These are phyloP conservation scores for Lumbricus terrestris DNA, from an alignment of 2,888 invertebrate genomes.

Conservation along the genomic window DNA sequence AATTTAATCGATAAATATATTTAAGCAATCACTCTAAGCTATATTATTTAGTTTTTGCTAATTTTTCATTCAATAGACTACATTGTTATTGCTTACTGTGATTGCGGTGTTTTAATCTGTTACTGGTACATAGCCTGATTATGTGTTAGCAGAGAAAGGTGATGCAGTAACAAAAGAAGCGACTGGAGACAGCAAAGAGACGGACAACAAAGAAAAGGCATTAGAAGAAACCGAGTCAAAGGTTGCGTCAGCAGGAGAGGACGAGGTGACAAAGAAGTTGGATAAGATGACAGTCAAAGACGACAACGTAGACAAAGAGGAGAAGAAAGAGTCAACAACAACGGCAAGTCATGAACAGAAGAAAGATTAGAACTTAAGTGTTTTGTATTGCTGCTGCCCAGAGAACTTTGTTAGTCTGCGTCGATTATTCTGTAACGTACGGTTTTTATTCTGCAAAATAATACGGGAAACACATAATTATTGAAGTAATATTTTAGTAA, in stretches of 20 bases:
- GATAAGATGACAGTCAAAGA: slow-evolving; percentile 11
- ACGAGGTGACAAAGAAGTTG: neutral
- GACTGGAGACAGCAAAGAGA: neutral
- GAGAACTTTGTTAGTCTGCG: neutral
- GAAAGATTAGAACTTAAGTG: neutral
- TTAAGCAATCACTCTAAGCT: too few species aligned
- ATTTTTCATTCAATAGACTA: too few species aligned
- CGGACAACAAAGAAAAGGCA: slow-evolving; percentile 5
- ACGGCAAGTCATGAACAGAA: neutral
- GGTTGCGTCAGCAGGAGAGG: neutral
- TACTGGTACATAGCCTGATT: neutral
- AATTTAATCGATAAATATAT: too few species aligned
- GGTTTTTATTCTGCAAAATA: neutral
- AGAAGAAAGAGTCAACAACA: neutral
- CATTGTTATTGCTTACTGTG: too few species aligned
- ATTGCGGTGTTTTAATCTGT: neutral
- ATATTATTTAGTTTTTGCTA: too few species aligned
- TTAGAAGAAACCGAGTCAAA: slow-evolving; percentile 18
- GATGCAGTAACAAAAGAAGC: slow-evolving; percentile 16
- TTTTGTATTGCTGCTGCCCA: neutral
- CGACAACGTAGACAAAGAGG: neutral
- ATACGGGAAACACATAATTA: neutral
- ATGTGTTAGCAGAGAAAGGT: neutral
- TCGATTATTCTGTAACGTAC: neutral
- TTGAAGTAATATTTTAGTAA: neutral